A percentile compares a stretch with the other conserved stretches of the same genome.
Evolutionary conservation across 2,888 invertebrate genomes (phyloP).

Genomic region (Tetragonula carbonaria): DNA sequence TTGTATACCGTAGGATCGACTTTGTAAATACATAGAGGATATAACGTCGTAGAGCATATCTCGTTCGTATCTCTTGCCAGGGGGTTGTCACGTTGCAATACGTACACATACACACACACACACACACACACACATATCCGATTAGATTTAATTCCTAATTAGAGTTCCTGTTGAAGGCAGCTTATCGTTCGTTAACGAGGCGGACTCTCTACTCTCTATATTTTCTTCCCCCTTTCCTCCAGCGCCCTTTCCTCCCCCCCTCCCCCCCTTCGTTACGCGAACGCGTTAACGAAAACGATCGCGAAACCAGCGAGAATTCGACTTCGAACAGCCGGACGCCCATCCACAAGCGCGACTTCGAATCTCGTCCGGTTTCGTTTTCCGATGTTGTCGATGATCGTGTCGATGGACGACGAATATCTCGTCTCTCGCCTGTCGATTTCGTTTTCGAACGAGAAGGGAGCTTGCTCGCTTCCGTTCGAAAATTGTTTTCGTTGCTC

Average conservation of each 20-base stretch:
- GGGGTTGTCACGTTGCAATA: slow-evolving; percentile 65
- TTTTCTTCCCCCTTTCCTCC: neutral
- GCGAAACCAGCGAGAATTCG: neutral
- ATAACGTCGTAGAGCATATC: slow-evolving; percentile 45
- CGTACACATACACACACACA: slow-evolving; percentile 64
- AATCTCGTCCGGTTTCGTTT: neutral
- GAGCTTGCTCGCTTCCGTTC: neutral
- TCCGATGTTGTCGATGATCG: neutral
- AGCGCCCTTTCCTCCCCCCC: too few species aligned
- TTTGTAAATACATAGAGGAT: slow-evolving; percentile 56
- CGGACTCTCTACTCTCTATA: slow-evolving; percentile 10
- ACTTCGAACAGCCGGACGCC: neutral
- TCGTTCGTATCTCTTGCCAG: slow-evolving; percentile 63
- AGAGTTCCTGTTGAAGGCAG: slow-evolving; percentile 71
- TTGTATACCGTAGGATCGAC: slow-evolving; percentile 38
- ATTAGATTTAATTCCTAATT: slow-evolving; percentile 70
- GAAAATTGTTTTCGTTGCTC: neutral
- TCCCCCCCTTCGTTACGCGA: neutral
- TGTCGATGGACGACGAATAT: neutral
- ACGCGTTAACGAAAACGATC: too few species aligned
- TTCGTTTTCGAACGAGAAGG: too few species aligned
- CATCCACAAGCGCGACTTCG: neutral
- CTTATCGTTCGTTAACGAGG: slow-evolving; percentile 46
- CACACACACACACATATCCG: slow-evolving; percentile 68
- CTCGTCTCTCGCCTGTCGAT: too few species aligned